These are phyloP conservation scores for Lophochroa leadbeateri DNA, from an alignment of 2,113 vertebrate genomes.

Conservation along the genomic window DNA sequence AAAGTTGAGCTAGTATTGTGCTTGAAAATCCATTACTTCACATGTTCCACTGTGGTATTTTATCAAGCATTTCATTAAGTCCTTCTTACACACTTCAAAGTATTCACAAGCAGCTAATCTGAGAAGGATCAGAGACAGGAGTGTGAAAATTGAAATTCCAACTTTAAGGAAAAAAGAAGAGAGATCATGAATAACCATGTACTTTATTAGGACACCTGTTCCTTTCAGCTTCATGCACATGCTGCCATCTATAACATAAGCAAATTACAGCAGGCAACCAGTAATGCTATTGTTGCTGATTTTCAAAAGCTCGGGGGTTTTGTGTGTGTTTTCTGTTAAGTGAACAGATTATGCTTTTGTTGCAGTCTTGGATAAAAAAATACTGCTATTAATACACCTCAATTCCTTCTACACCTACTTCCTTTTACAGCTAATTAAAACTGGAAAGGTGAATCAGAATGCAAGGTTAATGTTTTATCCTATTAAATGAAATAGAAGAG, in stretches of 20 bases:
- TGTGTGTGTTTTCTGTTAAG: not conserved
- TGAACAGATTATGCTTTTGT: not conserved
- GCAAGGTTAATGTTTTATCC: not conserved
- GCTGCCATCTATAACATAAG: not conserved
- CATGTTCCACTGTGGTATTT: not conserved
- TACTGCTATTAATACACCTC: not conserved
- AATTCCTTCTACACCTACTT: not conserved
- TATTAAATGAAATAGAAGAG: not conserved
- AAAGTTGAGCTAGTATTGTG: not conserved
- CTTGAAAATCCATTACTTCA: not conserved
- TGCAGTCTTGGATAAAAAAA: not conserved
- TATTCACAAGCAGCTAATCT: not conserved
- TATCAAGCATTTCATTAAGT: not conserved
- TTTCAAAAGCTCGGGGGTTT: not conserved
- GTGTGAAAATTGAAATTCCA: not conserved
- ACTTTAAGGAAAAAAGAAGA: not conserved
- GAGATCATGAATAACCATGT: not conserved
- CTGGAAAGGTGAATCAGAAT: not conserved
- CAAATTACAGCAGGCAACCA: not conserved
- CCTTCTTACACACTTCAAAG: not conserved
- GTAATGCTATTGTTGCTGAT: not conserved
- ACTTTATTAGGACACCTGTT: not conserved
- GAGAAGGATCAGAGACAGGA: not conserved
- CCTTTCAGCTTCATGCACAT: not conserved
- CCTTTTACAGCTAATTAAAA: not conserved